A percentile compares a stretch with the other conserved stretches of the same genome.
Conservation (phyloP, 1,140 invertebrate species). For the Monomorium pharaonis region DNA sequence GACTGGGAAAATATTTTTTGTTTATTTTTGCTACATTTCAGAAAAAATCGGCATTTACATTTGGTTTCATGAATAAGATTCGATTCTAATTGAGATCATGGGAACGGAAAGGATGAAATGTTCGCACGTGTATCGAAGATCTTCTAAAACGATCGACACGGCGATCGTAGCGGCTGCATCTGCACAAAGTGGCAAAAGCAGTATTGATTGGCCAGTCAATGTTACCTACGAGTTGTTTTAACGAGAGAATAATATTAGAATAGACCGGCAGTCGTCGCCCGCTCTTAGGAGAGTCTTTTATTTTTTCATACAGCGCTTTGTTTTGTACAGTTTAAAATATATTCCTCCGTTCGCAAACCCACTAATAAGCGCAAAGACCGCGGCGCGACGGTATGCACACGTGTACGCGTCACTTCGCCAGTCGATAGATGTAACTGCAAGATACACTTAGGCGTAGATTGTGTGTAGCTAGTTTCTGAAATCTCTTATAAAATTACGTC, state of each 20-base stretch:
- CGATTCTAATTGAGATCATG: background rate
- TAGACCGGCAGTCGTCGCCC: constrained; percentile 57
- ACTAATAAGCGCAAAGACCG: constrained; percentile 26
- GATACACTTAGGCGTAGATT: constrained; percentile 65
- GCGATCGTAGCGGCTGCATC: constrained; percentile 34
- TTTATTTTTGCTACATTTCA: background rate
- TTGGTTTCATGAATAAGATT: background rate
- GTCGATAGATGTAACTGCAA: constrained; percentile 62
- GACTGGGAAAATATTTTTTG: background rate
- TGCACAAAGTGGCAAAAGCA: constrained; percentile 63
- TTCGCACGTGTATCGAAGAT: background rate
- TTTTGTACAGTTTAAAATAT: constrained; percentile 73
- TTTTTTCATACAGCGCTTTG: constrained; percentile 62
- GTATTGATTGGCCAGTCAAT: constrained; percentile 73
- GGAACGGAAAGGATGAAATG: background rate
- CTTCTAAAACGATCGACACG: background rate
- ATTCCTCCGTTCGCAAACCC: constrained; percentile 57
- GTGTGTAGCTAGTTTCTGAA: constrained; percentile 78
- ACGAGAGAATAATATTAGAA: constrained; percentile 32
- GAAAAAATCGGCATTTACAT: background rate
- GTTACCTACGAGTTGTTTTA: constrained; percentile 78
- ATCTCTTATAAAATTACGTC: constrained; percentile 78
- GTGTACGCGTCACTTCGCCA: constrained; percentile 1
- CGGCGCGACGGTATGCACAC: background rate
- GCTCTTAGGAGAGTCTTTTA: constrained; percentile 62